Evolutionary conservation across 2,797 vertebrate genomes (phyloP), one percentile per base, ranked within the genome.

Genomic region (Fratercula arctica): DNA sequence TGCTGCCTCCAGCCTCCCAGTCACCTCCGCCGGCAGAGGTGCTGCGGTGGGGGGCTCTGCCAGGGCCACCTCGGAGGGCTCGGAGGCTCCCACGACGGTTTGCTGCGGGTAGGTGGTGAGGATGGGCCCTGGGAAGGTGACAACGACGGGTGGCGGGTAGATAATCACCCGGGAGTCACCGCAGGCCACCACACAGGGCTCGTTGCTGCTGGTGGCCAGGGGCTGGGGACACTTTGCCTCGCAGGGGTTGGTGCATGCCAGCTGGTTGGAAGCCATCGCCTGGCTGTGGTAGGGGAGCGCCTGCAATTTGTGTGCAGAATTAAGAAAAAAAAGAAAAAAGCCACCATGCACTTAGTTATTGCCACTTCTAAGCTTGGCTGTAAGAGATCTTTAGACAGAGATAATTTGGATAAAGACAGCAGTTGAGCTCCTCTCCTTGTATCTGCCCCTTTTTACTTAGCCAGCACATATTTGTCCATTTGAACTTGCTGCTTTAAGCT

Each of bases 91-190:
- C 91, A 97, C 87, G 5, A 97, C 13, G 9, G 87, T 92, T 43
- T 97, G 93, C 72, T 97, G 96, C 0, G 95, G 95, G 72, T 39
- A 96, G 0, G 96, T 96, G 89, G 87, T 97, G 57, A 97, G 96
- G 92, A 96, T 96, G 89, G 96, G 94, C 11, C 96, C 96, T 0
- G 95, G 96, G 89, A 97, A 96, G 60, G 96, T 97, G 90, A 97
- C 95, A 0, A 96, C 85, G 0, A 97, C 96, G 0, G 96, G 96
- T 0, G 96, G 96, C 0, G 96, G 96, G 78, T 53, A 97, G 2
- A 97, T 97, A 7, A 97, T 91, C 15, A 97, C 96, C 37, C 92
- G 68, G 0, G 96, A 97, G 85, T 97, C 96, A 0, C 64, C 51
- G 2, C 96, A 97, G 53, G 95, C 3, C 25, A 93, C 79, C 3